phyloP scores from a whole-genome alignment of 2,888 invertebrate genomes.

The Athalia circularis region DNA sequence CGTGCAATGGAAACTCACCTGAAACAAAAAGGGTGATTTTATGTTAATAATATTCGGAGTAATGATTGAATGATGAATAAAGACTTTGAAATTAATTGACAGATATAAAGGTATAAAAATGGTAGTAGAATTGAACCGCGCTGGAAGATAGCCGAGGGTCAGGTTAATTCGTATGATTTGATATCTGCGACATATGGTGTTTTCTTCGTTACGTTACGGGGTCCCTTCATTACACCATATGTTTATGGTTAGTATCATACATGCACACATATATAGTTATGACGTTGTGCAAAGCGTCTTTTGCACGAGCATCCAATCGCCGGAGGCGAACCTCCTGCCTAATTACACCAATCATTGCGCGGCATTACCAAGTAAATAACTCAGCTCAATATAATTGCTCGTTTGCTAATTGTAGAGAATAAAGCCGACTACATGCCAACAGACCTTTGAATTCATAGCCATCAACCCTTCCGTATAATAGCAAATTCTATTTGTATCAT shows the following conservation, averaged over 20 bases:
- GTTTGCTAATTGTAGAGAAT: conserved; percentile 39
- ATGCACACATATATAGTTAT: background rate
- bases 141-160: too few species aligned
- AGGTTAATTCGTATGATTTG: too few species aligned
- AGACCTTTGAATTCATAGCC: background rate
- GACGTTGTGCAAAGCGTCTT: background rate
- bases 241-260: background rate
- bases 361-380: conserved; percentile 46
- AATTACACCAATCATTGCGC: conserved; percentile 47
- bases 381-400: conserved; percentile 41
- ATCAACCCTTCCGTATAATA: conserved; percentile 7
- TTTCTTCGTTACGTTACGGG: too few species aligned
- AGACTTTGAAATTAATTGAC: conserved; percentile 3
- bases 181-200: too few species aligned
- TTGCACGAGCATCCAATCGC: conserved; percentile 7
- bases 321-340: conserved; percentile 1
- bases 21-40: conserved; percentile 15
- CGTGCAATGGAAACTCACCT: conserved; percentile 28
- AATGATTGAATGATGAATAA: background rate
- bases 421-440: conserved; percentile 1
- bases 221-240: too few species aligned
- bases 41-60: background rate
- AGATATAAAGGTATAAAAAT: background rate
- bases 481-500: conserved; percentile 33
- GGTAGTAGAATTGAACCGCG: background rate